Conservation (phyloP, 2,888 invertebrate species). For the Serripes groenlandicus region DNA sequence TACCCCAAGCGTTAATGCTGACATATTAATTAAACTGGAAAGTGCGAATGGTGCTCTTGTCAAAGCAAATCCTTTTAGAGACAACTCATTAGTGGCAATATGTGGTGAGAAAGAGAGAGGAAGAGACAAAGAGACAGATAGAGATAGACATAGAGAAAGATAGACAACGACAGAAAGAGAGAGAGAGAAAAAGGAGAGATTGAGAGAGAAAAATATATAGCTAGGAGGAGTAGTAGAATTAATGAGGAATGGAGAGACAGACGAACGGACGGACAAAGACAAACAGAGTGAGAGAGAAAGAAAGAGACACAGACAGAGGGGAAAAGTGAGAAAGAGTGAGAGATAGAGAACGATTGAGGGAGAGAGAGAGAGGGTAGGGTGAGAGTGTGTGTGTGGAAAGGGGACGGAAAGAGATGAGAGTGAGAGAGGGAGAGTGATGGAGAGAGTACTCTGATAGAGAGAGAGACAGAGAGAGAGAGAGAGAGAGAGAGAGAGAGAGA, state of each 20-base stretch:
- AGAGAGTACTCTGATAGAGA: too few species aligned
- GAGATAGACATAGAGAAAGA: neutral
- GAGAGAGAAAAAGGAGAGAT: neutral
- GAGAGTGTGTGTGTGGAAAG: neutral
- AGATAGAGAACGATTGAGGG: neutral
- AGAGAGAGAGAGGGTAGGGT: neutral
- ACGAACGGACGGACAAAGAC: neutral
- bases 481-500: too few species aligned
- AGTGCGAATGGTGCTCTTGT: too few species aligned
- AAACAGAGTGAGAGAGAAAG: neutral
- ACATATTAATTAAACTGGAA: too few species aligned
- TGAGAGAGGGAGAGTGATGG: neutral
- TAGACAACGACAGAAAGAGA: neutral
- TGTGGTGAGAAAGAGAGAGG: neutral
- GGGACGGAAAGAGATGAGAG: neutral
- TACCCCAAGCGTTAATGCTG: too few species aligned
- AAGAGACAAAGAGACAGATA: neutral
- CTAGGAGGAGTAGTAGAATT: neutral
- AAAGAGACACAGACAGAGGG: neutral
- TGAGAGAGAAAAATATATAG: neutral
- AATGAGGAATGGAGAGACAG: neutral
- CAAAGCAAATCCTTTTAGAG: too few species aligned
- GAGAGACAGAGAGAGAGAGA: too few species aligned
- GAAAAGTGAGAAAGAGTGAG: neutral
- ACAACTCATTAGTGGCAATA: too few species aligned